Conservation (phyloP, 1,140 invertebrate species). For the Aethina tumida region DNA sequence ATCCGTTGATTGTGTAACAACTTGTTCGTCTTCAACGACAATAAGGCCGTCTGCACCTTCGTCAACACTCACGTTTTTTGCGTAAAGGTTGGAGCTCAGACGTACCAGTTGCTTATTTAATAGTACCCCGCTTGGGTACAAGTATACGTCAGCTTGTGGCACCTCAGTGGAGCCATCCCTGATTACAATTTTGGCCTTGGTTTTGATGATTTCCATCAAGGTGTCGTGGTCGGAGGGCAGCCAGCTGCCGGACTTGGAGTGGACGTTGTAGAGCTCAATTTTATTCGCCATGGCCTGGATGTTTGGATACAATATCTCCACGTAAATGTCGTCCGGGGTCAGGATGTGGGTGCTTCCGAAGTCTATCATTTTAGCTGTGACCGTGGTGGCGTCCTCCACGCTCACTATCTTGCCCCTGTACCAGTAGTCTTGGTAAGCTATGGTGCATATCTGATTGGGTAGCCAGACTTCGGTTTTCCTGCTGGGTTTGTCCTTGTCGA, state of each 20-base stretch:
- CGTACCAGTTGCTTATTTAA: too few relatives aligned
- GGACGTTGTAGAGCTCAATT: constrained; percentile 38
- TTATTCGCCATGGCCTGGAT: constrained; percentile 46
- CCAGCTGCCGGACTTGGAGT: constrained; percentile 30
- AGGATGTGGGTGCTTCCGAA: constrained; percentile 51
- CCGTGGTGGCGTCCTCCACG: constrained; percentile 29
- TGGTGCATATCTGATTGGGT: constrained; percentile 7
- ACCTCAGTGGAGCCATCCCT: too few relatives aligned
- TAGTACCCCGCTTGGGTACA: too few relatives aligned
- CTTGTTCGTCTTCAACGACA: too few relatives aligned
- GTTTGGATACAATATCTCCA: constrained; percentile 45
- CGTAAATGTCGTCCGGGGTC: constrained; percentile 41
- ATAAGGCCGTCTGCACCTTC: too few relatives aligned
- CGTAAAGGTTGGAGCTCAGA: too few relatives aligned
- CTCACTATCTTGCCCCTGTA: constrained; percentile 47
- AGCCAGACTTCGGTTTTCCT: neutral
- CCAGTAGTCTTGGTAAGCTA: constrained; percentile 43
- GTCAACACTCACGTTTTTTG: too few relatives aligned
- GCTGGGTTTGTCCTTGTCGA: constrained; percentile 1
- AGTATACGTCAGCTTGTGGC: too few relatives aligned
- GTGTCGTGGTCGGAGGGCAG: constrained; percentile 13
- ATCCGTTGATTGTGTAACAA: too few relatives aligned
- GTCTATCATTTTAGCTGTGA: constrained; percentile 49
- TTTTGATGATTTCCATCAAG: constrained; percentile 5
- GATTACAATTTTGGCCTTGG: constrained; percentile 9